Base-by-base conservation (phyloP, 92 coral and sea anemone species). In the Isaurus tuberculatus region DNA sequence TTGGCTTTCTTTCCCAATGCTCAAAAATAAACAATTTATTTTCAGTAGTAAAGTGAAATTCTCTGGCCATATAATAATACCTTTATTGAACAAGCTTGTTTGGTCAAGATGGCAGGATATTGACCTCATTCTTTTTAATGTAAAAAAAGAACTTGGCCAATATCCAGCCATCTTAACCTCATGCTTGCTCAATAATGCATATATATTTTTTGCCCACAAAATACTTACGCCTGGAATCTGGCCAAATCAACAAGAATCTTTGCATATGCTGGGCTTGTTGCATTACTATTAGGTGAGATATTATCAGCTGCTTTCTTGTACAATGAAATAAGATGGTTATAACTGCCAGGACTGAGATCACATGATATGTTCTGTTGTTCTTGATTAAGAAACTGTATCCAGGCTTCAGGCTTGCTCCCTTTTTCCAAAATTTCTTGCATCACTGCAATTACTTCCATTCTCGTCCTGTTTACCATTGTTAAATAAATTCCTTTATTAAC, bases 201-300 rank as follows among this genome's bases (percentile, higher is more conserved):
- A 36, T 3, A 3, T 36, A 3, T 7, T 8, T 19, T 19, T 1
- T 14, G 60, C 22, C 17, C 7, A n/a, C 46, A 22, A 51, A 7
- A 22, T 49, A 84, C 92, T 94, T 83, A 96, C 99, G 90, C 93
- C 81, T 94, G 99, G 9, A 96, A 91, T 80, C 94, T 88, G 1
- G 99, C 99, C 79, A 84, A 94, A 43, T 96, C 97, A 44, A 96
- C 94, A 78, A 96, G 86, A 17, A 96, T 94, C 60, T 86, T 91
- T 42, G 99, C 99, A 84, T 96, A 96, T 43, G 91, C 88, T 26
- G 89, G 72, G 65, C 91, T 91, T 37, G 79, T 90, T 29, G 83
- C 91, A 80, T 90, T 85, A 53, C 92, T 91, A 25, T 94, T 91
- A 14, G 97, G 93, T 44, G 98, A 87, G 49, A 96, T 96, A 25